A percentile compares a stretch with the other conserved stretches of the same genome.
phyloP scores from a whole-genome alignment of 2,888 invertebrate genomes.

The Stenotaenia linearis region DNA sequence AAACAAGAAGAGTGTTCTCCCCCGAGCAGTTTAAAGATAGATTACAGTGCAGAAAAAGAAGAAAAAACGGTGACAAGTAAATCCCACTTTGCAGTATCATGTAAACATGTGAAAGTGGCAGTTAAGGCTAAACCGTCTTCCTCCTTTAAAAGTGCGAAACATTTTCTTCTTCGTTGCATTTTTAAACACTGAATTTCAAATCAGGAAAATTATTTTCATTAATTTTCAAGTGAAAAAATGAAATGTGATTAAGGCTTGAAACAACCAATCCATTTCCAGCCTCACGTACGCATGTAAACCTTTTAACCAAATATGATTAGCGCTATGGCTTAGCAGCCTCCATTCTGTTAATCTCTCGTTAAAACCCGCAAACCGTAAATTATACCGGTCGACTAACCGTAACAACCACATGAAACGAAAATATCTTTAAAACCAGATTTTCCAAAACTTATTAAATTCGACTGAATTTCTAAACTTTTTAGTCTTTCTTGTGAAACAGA shows the following conservation, averaged over 20 bases:
- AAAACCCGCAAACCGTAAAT: not conserved
- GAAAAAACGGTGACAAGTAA: not conserved
- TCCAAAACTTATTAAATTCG: not conserved
- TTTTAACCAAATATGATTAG: not conserved
- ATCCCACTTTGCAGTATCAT: not conserved
- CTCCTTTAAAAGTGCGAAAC: not conserved
- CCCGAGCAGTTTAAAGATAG: not conserved
- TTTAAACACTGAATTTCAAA: not conserved
- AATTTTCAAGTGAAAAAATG: not conserved
- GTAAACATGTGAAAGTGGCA: not conserved
- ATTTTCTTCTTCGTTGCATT: not conserved
- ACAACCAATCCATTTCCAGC: not conserved
- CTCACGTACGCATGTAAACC: not conserved
- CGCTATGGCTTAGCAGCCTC: not conserved
- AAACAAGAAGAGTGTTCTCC: not conserved
- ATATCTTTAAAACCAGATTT: not conserved
- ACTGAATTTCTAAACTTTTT: too few species aligned
- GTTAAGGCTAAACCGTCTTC: not conserved
- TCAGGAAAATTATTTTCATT: not conserved
- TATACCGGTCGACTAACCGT: too few species aligned
- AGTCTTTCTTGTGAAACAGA: too few species aligned
- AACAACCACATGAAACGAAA: not conserved
- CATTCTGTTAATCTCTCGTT: not conserved
- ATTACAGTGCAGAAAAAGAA: not conserved
- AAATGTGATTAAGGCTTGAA: not conserved